Evolutionary conservation across 2,113 vertebrate genomes (phyloP).

Genomic region (Lophura nycthemera): DNA sequence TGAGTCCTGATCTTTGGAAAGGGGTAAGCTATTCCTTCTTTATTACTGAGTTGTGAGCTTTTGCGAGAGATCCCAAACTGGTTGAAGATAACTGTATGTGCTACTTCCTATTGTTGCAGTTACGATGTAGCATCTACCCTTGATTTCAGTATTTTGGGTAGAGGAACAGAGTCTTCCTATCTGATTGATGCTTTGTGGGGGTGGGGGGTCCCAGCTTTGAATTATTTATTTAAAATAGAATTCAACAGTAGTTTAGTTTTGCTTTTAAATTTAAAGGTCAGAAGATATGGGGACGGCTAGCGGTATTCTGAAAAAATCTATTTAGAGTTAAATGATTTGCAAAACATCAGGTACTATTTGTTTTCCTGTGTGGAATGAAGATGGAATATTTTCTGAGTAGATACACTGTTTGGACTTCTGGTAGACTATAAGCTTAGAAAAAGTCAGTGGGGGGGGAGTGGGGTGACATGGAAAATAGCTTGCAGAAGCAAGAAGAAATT

Average conservation of each 20-base stretch:
- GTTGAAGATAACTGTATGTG: too few relatives aligned
- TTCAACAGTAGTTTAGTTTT: background rate
- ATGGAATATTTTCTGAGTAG: background rate
- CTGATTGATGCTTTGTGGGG: background rate
- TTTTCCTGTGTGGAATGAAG: background rate
- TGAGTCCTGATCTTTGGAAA: too few relatives aligned
- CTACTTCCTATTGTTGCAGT: too few relatives aligned
- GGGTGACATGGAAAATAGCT: background rate
- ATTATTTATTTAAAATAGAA: background rate
- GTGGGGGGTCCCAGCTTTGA: background rate
- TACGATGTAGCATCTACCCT: background rate
- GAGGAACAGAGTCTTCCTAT: background rate
- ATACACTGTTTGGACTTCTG: background rate
- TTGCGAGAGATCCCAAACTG: too few relatives aligned
- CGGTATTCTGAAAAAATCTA: background rate
- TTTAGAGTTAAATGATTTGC: background rate
- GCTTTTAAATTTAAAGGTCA: background rate
- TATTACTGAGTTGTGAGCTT: too few relatives aligned
- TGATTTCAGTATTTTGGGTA: background rate
- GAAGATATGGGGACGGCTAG: background rate
- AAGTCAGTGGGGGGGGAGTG: background rate
- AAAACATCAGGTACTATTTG: background rate
- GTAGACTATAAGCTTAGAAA: background rate
- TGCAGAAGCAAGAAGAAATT: background rate
- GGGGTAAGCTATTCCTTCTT: too few relatives aligned